Percentiles rank a stretch among this genome's conserved stretches.
phyloP scores from a whole-genome alignment of 1,140 invertebrate genomes.

The Orussus abietinus region DNA sequence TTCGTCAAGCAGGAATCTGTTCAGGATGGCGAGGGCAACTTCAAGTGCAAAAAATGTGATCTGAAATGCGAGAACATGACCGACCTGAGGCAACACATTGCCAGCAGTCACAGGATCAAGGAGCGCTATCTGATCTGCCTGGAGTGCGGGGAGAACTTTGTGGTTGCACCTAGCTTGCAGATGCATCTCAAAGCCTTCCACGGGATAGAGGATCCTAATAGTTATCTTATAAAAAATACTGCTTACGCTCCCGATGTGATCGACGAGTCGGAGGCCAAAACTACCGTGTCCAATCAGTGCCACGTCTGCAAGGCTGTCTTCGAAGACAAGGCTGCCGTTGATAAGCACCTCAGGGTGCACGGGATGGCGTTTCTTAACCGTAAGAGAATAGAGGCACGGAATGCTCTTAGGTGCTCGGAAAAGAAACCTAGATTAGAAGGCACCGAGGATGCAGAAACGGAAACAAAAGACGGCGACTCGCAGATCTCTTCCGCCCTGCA shows the following conservation, averaged over 20 bases:
- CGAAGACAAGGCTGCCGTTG: slow-evolving; percentile 49
- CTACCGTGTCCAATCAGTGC: slow-evolving; percentile 61
- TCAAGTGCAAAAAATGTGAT: slow-evolving; percentile 56
- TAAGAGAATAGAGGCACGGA: slow-evolving; percentile 41
- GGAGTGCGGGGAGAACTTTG: slow-evolving; percentile 67
- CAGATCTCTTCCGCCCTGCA: too few relatives aligned
- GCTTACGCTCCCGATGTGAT: slow-evolving; percentile 53
- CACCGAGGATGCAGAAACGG: too few relatives aligned
- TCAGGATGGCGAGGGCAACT: slow-evolving; percentile 43
- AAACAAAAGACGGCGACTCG: too few relatives aligned
- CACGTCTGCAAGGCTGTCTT: slow-evolving; percentile 62
- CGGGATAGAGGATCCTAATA: slow-evolving; percentile 55
- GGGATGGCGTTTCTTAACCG: slow-evolving; percentile 64
- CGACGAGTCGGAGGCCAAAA: slow-evolving; percentile 39
- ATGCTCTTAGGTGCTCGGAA: slow-evolving; percentile 28
- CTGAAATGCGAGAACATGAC: slow-evolving; percentile 40
- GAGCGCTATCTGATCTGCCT: slow-evolving; percentile 61
- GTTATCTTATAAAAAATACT: slow-evolving; percentile 57
- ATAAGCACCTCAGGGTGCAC: slow-evolving; percentile 63
- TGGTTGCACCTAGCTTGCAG: slow-evolving; percentile 60
- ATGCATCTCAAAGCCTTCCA: slow-evolving; percentile 64
- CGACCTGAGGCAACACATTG: slow-evolving; percentile 55
- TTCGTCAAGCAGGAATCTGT: slow-evolving; percentile 36
- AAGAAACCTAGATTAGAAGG: slow-evolving; percentile 26
- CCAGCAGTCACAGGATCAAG: slow-evolving; percentile 54